These are phyloP conservation scores for Cephus rjabovi DNA, from an alignment of 2,888 invertebrate genomes.

Conservation along the genomic window DNA sequence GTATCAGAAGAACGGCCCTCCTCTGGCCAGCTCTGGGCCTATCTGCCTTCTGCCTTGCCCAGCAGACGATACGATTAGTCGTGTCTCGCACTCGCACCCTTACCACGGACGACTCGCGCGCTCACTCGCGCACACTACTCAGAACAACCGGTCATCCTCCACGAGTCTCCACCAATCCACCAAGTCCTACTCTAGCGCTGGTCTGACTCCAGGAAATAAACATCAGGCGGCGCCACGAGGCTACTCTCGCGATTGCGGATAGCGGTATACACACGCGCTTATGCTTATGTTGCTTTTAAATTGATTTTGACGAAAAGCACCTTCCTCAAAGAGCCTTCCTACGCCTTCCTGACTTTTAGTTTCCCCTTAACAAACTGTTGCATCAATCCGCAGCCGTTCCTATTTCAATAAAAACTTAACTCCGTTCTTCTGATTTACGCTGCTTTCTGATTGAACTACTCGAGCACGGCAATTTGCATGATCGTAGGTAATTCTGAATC, in stretches of 20 bases:
- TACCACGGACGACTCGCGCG: conserved; percentile 8
- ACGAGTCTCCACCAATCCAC: conserved; percentile 23
- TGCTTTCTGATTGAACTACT: background rate
- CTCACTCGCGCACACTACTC: conserved; percentile 32
- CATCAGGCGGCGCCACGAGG: conserved; percentile 38
- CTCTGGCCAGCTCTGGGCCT: conserved; percentile 22
- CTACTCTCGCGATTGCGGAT: conserved; percentile 1
- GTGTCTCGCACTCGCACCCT: conserved; percentile 25
- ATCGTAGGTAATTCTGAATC: background rate
- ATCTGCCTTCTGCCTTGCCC: conserved; percentile 22
- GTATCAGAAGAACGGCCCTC: background rate
- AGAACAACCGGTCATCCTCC: conserved; percentile 37
- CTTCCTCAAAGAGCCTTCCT: background rate
- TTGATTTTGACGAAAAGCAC: conserved; percentile 26
- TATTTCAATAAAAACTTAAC: background rate
- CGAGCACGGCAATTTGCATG: background rate
- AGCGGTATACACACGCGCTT: conserved; percentile 21
- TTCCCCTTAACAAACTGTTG: background rate
- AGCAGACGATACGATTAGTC: conserved; percentile 34
- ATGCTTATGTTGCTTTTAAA: conserved; percentile 32
- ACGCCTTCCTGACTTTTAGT: background rate
- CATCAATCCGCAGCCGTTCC: background rate
- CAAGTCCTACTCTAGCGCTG: background rate
- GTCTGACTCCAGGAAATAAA: background rate
- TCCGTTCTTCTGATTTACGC: background rate